A percentile compares a stretch with the other conserved stretches of the same genome.
These are phyloP conservation scores for Dysdera silvatica DNA, from an alignment of 1,140 invertebrate species.

Conservation along the genomic window DNA sequence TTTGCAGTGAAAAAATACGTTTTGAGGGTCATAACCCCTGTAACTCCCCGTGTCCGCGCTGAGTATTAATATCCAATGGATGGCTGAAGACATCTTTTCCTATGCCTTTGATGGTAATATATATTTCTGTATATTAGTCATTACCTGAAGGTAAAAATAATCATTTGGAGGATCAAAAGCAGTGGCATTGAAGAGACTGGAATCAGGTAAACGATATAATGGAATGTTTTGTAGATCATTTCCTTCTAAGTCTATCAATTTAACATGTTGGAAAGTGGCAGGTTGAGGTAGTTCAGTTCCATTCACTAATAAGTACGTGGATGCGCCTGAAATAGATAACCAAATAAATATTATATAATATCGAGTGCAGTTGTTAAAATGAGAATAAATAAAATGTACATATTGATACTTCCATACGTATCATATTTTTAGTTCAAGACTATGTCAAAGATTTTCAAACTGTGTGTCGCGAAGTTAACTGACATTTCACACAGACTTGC, in stretches of 20 bases:
- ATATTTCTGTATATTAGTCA: conserved; percentile 67
- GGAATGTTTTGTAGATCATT: conserved; percentile 43
- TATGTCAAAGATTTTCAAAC: background rate
- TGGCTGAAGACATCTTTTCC: no score
- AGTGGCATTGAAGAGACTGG: conserved; percentile 45
- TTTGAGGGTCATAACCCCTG: no score
- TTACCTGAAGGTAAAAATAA: conserved; percentile 52
- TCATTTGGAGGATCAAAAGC: conserved; percentile 46
- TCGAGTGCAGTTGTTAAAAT: no score
- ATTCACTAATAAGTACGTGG: conserved; percentile 49
- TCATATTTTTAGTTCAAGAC: background rate
- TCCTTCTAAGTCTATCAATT: conserved; percentile 49
- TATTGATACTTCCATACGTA: no score
- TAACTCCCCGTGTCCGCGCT: no score
- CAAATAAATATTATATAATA: no score
- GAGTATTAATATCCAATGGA: no score
- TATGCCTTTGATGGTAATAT: no score
- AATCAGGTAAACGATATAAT: conserved; percentile 38
- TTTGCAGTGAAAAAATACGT: no score
- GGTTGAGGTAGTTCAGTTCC: conserved; percentile 43
- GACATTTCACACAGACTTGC: no score
- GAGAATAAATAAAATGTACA: no score
- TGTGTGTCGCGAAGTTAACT: no score
- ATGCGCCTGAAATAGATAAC: conserved; percentile 41
- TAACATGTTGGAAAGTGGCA: conserved; percentile 44